A percentile compares a stretch with the other conserved stretches of the same genome.
phyloP scores from a whole-genome alignment of 1,140 invertebrate genomes.

The Mesaphorura yosii region DNA sequence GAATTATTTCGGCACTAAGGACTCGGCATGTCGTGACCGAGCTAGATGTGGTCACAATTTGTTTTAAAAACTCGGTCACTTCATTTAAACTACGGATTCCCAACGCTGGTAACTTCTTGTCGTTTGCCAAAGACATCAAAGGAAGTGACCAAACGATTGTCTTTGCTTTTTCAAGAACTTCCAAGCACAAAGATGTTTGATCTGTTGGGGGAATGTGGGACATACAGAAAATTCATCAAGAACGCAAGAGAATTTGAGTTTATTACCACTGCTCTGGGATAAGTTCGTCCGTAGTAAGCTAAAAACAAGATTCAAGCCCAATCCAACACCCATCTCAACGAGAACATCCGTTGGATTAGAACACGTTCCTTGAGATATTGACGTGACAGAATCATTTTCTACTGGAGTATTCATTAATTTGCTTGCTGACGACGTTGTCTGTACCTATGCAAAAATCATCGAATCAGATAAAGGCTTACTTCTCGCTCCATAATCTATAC shows the following conservation, averaged over 20 bases:
- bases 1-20: conserved; percentile 46
- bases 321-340: conserved; percentile 52
- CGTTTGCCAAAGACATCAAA: conserved; percentile 49
- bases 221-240: not conserved
- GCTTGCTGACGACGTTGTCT: too few species aligned
- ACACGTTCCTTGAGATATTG: not conserved
- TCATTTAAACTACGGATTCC: conserved; percentile 45
- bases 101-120: conserved; percentile 45
- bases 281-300: conserved; percentile 46
- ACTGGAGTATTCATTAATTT: too few species aligned
- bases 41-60: conserved; percentile 35
- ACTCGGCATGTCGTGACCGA: conserved; percentile 35
- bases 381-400: conserved; percentile 6
- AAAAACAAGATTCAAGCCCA: conserved; percentile 51
- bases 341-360: conserved; percentile 43
- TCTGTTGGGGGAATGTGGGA: conserved; percentile 25
- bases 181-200: conserved; percentile 42
- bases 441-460: too few species aligned
- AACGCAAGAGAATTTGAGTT: not conserved
- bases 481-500: too few species aligned
- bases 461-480: conserved; percentile 4
- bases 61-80: conserved; percentile 45
- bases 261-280: not conserved
- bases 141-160: conserved; percentile 46
- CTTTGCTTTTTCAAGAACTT: conserved; percentile 48